A percentile compares a stretch with the other conserved stretches of the same genome.
phyloP scores from a whole-genome alignment of 2,888 invertebrate genomes.

The Conomelus anceps region DNA sequence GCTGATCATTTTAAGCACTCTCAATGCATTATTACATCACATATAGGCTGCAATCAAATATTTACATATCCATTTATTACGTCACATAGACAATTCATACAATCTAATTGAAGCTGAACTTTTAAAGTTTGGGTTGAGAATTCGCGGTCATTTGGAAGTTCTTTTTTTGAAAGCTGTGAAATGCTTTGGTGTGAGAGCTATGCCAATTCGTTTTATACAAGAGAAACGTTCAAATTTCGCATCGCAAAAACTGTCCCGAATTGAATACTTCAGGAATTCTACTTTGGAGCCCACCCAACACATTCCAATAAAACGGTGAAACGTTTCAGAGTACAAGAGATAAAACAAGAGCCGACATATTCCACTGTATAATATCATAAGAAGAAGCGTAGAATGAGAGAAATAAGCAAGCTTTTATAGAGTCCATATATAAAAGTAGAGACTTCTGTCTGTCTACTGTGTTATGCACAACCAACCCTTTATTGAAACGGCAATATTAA shows the following conservation, averaged over 20 bases:
- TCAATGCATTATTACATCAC: too few species aligned
- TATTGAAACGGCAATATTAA: not conserved
- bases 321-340: not conserved
- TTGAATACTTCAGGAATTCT: not conserved
- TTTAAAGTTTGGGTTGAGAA: too few species aligned
- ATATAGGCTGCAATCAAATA: too few species aligned
- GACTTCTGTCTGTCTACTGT: not conserved
- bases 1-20: too few species aligned
- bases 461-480: not conserved
- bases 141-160: too few species aligned
- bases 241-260: not conserved
- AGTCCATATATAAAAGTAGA: not conserved
- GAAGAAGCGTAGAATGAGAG: not conserved
- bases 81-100: too few species aligned
- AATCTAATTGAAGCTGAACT: too few species aligned
- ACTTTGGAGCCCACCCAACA: not conserved
- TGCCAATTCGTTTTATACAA: not conserved
- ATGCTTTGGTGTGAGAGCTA: not conserved
- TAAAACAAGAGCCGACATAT: not conserved
- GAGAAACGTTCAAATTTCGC: not conserved
- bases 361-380: not conserved
- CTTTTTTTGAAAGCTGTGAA: not conserved
- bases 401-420: not conserved
- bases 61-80: too few species aligned
- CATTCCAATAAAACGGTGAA: not conserved